Percentiles rank a stretch among this genome's conserved stretches.
Conservation (phyloP, 2,888 invertebrate species). For the Lithophane semibrunnea region DNA sequence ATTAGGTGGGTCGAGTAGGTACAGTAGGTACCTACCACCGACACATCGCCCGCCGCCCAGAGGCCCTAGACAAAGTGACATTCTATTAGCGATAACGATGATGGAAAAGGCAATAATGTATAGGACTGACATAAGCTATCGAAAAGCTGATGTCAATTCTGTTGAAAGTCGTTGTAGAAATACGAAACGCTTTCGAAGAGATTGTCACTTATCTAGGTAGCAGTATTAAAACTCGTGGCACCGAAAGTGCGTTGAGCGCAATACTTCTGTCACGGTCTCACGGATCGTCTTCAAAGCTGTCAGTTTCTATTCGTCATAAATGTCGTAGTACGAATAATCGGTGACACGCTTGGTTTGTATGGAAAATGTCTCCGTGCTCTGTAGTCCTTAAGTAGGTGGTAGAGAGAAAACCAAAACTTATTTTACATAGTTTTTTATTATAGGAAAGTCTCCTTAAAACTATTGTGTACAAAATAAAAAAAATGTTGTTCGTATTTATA, state of each 20-base stretch:
- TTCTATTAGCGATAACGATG: too few relatives aligned
- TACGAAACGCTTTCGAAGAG: too few relatives aligned
- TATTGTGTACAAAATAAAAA: slow-evolving; percentile 69
- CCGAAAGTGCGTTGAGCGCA: background rate
- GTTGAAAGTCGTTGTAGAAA: too few relatives aligned
- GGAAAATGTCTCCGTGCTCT: background rate
- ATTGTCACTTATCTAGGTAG: too few relatives aligned
- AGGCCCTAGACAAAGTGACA: too few relatives aligned
- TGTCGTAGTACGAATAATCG: background rate
- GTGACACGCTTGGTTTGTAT: background rate
- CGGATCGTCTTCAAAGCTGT: background rate
- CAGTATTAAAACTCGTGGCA: background rate
- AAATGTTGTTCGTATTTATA: slow-evolving; percentile 68
- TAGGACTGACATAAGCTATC: too few relatives aligned
- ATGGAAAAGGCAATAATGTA: too few relatives aligned
- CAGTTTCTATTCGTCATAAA: background rate
- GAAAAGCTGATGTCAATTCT: too few relatives aligned
- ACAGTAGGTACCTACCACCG: background rate
- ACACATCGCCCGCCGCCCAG: background rate
- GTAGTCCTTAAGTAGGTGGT: background rate
- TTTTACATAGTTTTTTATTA: slow-evolving; percentile 66
- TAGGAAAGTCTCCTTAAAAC: slow-evolving; percentile 74
- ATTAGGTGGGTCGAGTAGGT: background rate
- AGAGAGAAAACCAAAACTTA: slow-evolving; percentile 19
- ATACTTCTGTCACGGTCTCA: background rate